Evolutionary conservation across 2,797 vertebrate genomes (phyloP), one percentile per base, ranked within the genome.

Genomic region (Enteromius argenteus): DNA sequence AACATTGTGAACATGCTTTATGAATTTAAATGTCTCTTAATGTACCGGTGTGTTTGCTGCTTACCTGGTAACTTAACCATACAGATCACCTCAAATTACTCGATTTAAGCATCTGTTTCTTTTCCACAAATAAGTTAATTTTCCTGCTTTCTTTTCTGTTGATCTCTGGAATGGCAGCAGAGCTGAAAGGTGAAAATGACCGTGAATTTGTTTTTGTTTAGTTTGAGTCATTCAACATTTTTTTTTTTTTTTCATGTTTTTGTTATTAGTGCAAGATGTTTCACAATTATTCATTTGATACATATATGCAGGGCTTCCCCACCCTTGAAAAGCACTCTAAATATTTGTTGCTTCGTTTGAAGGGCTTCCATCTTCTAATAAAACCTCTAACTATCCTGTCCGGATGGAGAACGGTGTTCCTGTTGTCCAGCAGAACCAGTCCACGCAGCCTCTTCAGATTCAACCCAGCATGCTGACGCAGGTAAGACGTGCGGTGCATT

Each of bases 401-500:
- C 95, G 98, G 90, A 97, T 99, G 97, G 97, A 99, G 89, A 99
- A 95, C 84, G 96, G 96, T 39, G 96, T 98, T 85, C 97, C 98
- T 0, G 95, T 99, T 75, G 97, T 99, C 80, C 97, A 97, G 88
- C 98, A 99, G 91, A 97, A 96, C 72, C 97, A 97, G 77, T 96
- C 97, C 84, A 94, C 96, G 0, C 98, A 98, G 92, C 95, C 97
- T 0, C 92, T 99, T n/a, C 98, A 99, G 95, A 96, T 99, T 88
- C 98, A 99, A 89, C 97, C 98, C 14, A 97, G 98, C 90, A 96
- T 99, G 91, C 97, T 99, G 66, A 94, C 98, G 23, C 98, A 99
- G 98, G 98, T 99, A 96, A 79, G 66, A 30, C 69, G 37, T 17
- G 19, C 23, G 37, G 10, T 7, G 0, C 44, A 27, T 58, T 7